Evolutionary conservation across 2,113 vertebrate species (phyloP).

Genomic region (Campylomormyrus numenius): DNA sequence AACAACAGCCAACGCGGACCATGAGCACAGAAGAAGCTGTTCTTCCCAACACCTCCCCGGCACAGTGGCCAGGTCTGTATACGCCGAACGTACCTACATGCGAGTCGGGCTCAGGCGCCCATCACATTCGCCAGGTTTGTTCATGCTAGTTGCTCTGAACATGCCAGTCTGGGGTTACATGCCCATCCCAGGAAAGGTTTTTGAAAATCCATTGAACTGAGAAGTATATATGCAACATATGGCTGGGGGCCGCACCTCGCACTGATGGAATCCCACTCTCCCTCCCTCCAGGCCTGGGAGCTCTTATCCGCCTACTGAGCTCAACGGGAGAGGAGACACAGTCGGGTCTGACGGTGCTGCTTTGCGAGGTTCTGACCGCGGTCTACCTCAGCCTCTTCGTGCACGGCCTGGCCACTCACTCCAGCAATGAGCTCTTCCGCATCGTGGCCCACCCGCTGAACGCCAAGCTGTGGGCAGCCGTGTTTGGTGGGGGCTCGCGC

Average conservation of each 20-base stretch:
- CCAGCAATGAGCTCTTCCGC: conserved; percentile 84
- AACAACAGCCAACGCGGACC: conserved; percentile 64
- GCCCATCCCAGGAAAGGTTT: not conserved
- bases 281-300: conserved; percentile 65
- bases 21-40: conserved; percentile 78
- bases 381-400: conserved; percentile 92
- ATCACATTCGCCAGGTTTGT: not conserved
- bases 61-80: conserved; percentile 88
- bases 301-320: conserved; percentile 72
- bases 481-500: conserved; percentile 85
- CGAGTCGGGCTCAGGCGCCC: too few relatives aligned
- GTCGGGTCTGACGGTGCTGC: conserved; percentile 77
- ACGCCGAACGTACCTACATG: not conserved
- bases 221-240: not conserved
- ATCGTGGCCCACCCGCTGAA: conserved; percentile 87
- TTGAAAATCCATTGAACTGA: not conserved
- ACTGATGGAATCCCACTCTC: not conserved
- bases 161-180: not conserved
- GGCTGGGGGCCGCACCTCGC: not conserved
- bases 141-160: not conserved
- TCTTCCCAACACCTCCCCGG: conserved; percentile 83
- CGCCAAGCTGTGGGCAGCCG: conserved; percentile 82
- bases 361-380: conserved; percentile 90
- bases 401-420: conserved; percentile 92
- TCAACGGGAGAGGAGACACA: conserved; percentile 86